Evolutionary conservation across 1,140 invertebrate species (phyloP).

Genomic region (Papilio xuthus): DNA sequence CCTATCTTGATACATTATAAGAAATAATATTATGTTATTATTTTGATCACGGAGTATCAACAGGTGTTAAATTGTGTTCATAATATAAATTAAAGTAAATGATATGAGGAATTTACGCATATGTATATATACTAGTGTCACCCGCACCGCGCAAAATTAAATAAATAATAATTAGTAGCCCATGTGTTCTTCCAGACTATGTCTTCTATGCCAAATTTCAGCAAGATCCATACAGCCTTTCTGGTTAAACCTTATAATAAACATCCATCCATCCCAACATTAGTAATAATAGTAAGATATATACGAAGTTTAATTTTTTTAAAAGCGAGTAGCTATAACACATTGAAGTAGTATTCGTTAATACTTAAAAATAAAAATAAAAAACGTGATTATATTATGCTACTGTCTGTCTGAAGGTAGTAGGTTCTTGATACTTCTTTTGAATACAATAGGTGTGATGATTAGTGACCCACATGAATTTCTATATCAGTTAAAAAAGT

Average conservation of each 20-base stretch:
- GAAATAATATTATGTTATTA: not conserved
- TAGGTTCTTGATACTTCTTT: not conserved
- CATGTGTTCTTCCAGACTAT: too few species aligned
- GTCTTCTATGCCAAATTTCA: too few species aligned
- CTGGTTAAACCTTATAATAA: too few species aligned
- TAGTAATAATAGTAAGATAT: not conserved
- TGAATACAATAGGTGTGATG: not conserved
- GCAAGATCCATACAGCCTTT: too few species aligned
- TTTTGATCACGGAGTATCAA: not conserved
- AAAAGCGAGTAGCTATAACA: not conserved
- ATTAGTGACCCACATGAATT: not conserved
- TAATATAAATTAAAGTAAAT: conserved; percentile 1
- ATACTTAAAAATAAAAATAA: not conserved
- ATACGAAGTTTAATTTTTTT: not conserved
- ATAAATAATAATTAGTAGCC: too few species aligned
- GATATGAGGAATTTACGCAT: not conserved
- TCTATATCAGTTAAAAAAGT: not conserved
- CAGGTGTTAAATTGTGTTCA: conserved; percentile 3
- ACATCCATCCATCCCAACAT: too few species aligned
- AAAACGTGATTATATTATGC: not conserved
- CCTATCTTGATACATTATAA: not conserved
- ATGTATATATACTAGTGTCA: not conserved
- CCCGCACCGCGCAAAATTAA: too few species aligned
- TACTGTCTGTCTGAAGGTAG: conserved; percentile 1
- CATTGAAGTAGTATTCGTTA: not conserved